phyloP scores from a whole-genome alignment of 2,113 vertebrate species.

The Varanus salvator region DNA sequence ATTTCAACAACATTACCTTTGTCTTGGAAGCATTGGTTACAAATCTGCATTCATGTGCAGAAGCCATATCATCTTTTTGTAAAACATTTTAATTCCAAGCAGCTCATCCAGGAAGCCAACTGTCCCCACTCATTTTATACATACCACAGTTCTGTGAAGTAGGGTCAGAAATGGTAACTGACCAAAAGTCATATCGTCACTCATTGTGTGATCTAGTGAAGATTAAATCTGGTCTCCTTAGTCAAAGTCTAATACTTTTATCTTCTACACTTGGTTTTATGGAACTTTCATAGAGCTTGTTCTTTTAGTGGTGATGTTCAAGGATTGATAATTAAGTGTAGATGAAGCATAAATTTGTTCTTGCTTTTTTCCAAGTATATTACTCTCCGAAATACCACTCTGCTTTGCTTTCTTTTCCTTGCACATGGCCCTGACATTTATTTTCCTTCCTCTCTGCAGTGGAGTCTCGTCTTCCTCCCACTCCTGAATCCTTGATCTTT shows the following conservation, averaged over 20 bases:
- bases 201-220: neutral
- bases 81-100: neutral
- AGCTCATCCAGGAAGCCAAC: too few relatives aligned
- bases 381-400: neutral
- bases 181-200: neutral
- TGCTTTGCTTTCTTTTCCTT: neutral
- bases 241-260: neutral
- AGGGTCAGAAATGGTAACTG: neutral
- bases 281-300: neutral
- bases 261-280: neutral
- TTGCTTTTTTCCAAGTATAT: neutral
- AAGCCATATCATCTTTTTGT: too few relatives aligned
- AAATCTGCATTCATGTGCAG: neutral
- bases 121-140: neutral
- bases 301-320: neutral
- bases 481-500: neutral
- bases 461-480: neutral
- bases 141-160: neutral
- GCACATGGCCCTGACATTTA: neutral
- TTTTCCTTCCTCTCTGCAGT: neutral
- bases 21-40: neutral
- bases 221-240: neutral
- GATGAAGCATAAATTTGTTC: neutral
- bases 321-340: neutral
- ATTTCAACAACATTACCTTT: neutral